These are phyloP conservation scores for Athrips mouffetella DNA, from an alignment of 2,888 invertebrate genomes.

Conservation along the genomic window DNA sequence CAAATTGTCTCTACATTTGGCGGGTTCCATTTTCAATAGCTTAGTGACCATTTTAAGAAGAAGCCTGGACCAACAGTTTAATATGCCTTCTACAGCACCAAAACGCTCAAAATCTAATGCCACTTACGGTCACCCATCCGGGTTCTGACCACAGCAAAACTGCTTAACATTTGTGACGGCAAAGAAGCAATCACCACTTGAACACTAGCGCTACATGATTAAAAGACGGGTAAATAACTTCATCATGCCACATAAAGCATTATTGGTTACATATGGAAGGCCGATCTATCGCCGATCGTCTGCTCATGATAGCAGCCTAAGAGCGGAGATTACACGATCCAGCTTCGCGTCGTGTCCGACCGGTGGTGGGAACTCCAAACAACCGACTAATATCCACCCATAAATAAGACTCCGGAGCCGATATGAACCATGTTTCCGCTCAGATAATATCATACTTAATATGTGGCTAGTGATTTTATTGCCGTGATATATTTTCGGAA, in stretches of 20 bases:
- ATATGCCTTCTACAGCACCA: too few relatives aligned
- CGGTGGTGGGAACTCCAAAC: conserved; percentile 59
- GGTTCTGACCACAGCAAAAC: too few relatives aligned
- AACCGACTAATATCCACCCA: conserved; percentile 40
- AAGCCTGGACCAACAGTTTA: too few relatives aligned
- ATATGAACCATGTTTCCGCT: conserved; percentile 42
- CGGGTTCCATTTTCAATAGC: too few relatives aligned
- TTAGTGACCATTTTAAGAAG: too few relatives aligned
- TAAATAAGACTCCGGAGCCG: conserved; percentile 44
- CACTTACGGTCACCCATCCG: too few relatives aligned
- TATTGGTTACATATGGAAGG: conserved; percentile 42
- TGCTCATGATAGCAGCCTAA: conserved; percentile 39
- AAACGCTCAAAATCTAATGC: too few relatives aligned
- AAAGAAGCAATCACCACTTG: too few relatives aligned
- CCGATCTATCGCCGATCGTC: conserved; percentile 41
- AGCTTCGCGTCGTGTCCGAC: conserved; percentile 33
- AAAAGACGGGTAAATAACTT: conserved; percentile 50
- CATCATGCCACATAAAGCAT: conserved; percentile 50
- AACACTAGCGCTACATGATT: too few relatives aligned
- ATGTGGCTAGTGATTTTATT: conserved; percentile 37
- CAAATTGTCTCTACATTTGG: too few relatives aligned
- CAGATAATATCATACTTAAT: conserved; percentile 43
- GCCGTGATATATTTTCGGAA: conserved; percentile 39
- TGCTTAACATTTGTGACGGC: too few relatives aligned
- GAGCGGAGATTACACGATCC: conserved; percentile 44